Evolutionary conservation across 2,888 invertebrate species (phyloP), one percentile per base, ranked within the genome.

Genomic region (Cantharis flavilabris): DNA sequence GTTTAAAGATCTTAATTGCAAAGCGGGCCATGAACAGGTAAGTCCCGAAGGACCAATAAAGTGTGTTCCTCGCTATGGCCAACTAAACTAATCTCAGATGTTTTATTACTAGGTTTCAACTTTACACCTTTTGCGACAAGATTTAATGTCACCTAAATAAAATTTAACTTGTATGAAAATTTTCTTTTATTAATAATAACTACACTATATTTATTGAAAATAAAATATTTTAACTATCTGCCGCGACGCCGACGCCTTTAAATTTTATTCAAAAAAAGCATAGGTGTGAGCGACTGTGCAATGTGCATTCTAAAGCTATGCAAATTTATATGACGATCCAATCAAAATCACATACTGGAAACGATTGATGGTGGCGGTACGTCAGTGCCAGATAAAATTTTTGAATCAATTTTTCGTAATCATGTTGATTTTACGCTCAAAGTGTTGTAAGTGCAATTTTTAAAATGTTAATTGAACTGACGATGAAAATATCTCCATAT

Each of bases 11-110:
- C 79, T 78, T 80, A 78, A 80, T 80, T 80, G 80, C 76, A 80
- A 80, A 80, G 80, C 80, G 76, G 72, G 78, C 79, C 76, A 79
- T 77, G 79, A 78, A 78, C 78, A 80, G 78, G 80, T 80, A 78
- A 76, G 72, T 80, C 80, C 76, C 78, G 10, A 70, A 78, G 75
- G 80, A 71, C 76, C 74, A 80, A 80, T 80, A 80, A 80, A 78
- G 76, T 67, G 73, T 70, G 76, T 73, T 79, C 72, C 79, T 75
- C 70, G 76, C 73, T 70, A 72, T 78, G 78, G 78, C 80, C 76
- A 80, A 80, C 78, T 80, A 72, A 78, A 71, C 80, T 80, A 80
- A 80, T 80, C 80, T 80, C 78, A 72, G 74, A 76, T 78, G 78
- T 80, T 78, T 80, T 80, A 78, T 80, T 78, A 75, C 76, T 74